Evolutionary conservation across 2,888 invertebrate genomes (phyloP).

Genomic region (Stenotaenia linearis): DNA sequence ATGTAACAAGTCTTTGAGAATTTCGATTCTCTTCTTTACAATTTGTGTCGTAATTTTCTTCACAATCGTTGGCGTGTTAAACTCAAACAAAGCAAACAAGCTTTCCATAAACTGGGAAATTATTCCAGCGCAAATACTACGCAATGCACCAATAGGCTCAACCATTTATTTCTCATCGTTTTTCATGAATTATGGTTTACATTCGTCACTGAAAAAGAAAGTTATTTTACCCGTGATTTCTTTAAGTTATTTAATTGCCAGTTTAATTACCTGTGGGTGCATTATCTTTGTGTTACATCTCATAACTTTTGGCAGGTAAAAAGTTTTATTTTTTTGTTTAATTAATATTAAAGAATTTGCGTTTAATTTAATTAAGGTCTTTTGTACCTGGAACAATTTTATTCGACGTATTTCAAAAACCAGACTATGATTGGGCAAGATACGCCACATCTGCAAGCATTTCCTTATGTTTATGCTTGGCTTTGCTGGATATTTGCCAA

Average conservation of each 20-base stretch:
- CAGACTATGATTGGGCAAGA: slow-evolving; percentile 34
- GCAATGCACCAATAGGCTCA: neutral
- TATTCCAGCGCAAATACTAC: neutral
- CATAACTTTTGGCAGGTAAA: neutral
- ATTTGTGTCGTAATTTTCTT: neutral
- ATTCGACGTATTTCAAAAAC: slow-evolving; percentile 33
- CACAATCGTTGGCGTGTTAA: neutral
- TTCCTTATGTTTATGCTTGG: slow-evolving; percentile 10
- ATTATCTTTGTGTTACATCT: neutral
- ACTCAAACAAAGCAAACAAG: neutral
- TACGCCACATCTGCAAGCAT: slow-evolving; percentile 29
- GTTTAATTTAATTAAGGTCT: slow-evolving; percentile 28
- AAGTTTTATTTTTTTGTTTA: too few relatives aligned
- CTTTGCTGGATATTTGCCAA: slow-evolving; percentile 32
- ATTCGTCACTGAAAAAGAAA: neutral
- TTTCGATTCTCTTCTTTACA: neutral
- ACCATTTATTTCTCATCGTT: neutral
- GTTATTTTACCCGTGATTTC: neutral
- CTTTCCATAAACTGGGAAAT: neutral
- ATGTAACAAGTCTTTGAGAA: neutral
- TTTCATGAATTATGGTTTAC: neutral
- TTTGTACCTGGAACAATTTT: slow-evolving; percentile 30
- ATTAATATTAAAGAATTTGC: neutral
- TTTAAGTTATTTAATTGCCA: neutral
- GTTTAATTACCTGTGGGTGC: neutral